Evolutionary conservation across 2,113 vertebrate species (phyloP).

Genomic region (Cyprinodon variegatus): DNA sequence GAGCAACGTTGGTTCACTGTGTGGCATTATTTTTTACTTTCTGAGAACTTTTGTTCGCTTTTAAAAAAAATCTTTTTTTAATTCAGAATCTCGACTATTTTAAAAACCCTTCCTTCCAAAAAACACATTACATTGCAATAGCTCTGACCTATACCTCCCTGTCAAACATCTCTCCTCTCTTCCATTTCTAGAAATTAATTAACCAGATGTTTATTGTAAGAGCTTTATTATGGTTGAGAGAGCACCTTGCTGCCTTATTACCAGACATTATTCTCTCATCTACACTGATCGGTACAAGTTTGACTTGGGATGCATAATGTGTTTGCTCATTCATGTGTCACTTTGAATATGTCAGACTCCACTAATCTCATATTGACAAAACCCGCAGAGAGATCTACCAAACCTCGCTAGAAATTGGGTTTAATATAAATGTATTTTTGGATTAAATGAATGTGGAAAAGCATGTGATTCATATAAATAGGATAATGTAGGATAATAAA

Average conservation of each 20-base stretch:
- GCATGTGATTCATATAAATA: not conserved
- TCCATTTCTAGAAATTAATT: not conserved
- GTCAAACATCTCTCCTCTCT: not conserved
- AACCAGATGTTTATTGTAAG: not conserved
- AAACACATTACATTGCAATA: not conserved
- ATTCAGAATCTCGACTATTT: not conserved
- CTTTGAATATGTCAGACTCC: constrained; percentile 40
- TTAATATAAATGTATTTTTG: not conserved
- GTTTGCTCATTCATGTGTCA: constrained; percentile 46
- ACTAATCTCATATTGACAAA: constrained; percentile 11
- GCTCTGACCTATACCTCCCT: not conserved
- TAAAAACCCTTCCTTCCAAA: not conserved
- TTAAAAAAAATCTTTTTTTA: no score
- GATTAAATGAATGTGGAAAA: constrained; percentile 13
- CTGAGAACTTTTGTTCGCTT: not conserved
- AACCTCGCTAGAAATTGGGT: constrained; percentile 8
- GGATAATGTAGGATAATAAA: not conserved
- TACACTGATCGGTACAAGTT: constrained; percentile 30
- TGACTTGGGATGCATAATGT: constrained; percentile 24
- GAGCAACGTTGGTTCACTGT: not conserved
- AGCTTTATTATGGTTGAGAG: not conserved
- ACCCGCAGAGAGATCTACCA: constrained; percentile 15
- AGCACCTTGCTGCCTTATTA: not conserved
- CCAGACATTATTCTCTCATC: constrained; percentile 3
- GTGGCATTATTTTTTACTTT: not conserved